Percentiles rank a stretch among this genome's conserved stretches.
phyloP scores from a whole-genome alignment of 2,888 invertebrate species.

The Dryobotodes eremita region DNA sequence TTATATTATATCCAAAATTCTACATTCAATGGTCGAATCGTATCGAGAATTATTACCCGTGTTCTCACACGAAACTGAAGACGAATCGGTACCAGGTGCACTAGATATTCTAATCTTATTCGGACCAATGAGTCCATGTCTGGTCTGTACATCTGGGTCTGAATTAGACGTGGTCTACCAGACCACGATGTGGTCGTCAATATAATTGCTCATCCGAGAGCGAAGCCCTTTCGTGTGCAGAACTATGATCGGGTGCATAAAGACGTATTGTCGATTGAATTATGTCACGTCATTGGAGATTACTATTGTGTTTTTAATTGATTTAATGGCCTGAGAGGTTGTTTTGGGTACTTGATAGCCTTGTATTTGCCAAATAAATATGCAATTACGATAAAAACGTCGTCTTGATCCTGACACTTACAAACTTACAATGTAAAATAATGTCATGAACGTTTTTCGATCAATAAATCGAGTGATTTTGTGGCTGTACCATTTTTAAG shows the following conservation, averaged over 20 bases:
- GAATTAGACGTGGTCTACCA: constrained; percentile 50
- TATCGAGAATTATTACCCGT: constrained; percentile 15
- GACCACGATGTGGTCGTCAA: constrained; percentile 42
- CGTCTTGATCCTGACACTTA: no score
- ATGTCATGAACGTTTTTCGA: no score
- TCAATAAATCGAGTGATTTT: no score
- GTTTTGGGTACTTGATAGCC: neutral
- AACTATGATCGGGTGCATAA: constrained; percentile 28
- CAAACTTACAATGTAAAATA: no score
- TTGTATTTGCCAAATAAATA: neutral
- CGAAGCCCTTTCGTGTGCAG: constrained; percentile 34
- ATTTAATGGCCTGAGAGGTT: no score
- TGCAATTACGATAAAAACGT: no score
- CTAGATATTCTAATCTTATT: constrained; percentile 37
- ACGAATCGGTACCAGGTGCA: constrained; percentile 21
- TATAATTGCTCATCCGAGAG: constrained; percentile 49
- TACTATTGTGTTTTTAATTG: constrained; percentile 8
- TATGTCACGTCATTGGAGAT: constrained; percentile 6
- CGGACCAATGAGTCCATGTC: constrained; percentile 44
- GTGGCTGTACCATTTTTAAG: no score
- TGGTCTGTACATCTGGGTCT: constrained; percentile 33
- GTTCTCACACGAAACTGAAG: constrained; percentile 36
- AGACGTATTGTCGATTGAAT: constrained; percentile 26
- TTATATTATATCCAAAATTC: constrained; percentile 8
- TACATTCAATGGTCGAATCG: constrained; percentile 3